Evolutionary conservation across 2,888 invertebrate genomes (phyloP), one percentile per base, ranked within the genome.

Genomic region (Allygus modestus): DNA sequence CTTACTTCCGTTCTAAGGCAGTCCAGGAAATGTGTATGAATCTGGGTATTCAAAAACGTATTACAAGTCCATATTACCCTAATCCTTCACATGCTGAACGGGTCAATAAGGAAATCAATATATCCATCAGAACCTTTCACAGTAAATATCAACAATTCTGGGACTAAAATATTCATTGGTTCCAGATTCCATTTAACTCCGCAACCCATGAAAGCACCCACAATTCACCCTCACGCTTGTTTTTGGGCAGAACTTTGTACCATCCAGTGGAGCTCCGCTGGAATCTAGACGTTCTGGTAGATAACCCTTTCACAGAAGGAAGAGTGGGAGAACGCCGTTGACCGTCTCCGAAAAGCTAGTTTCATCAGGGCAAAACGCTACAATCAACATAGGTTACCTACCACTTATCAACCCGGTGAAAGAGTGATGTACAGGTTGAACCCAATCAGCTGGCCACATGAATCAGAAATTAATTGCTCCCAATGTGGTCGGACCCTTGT

Each of bases 341-440:
- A 33, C 11, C 28, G n/a, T n/a, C 33, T 71, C 28, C n/a, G 15
- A 1, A 71, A 33, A 71, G 71, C 33, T 31, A 5, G 71, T 9
- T 0, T 7, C 0, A 11, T 9, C 1, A 28, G 71, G n/a, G 17
- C 28, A 17, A 12, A 28, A 9, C 28, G 12, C 1, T 71, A 71
- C 33, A 33, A 71, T 17, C 23, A 17, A 26, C 5, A 71, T 26
- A 71, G 37, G 20, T 11, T 26, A 23, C 61, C 61, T 1, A 33
- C 11, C 5, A n/a, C 23, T 9, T 61, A 9, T 23, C 7, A 71
- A 17, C 12, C 31, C n/a, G 71, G 71, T 9, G 31, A 37, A 1
- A 31, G 71, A 33, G 71, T 71, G 12, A 71, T 71, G 71, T 71
- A 17, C 17, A 31, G 71, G 33, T 15, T 23, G 71, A 31, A 71